Base-by-base conservation (phyloP, 2,113 vertebrate genomes). In the Mesitornis unicolor region DNA sequence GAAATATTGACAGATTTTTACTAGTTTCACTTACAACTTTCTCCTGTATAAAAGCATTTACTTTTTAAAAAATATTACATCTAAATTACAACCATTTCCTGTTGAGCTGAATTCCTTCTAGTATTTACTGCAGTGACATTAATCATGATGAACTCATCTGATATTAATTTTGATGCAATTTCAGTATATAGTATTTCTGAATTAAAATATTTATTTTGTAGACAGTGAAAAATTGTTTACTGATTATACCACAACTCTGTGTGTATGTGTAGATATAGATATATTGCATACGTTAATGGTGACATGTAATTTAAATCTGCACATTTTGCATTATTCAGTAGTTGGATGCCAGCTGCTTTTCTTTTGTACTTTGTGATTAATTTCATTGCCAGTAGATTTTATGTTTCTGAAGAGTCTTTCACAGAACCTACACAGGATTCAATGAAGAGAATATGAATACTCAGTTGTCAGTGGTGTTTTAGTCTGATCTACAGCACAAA, bases 341-440 rank as follows among this genome's bases (percentile, higher is more conserved):
- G 96, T 94, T 94, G 90, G 92, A 90, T 97, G 70, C 89, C 95
- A 97, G 94, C 95, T 98, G 96, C 91, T 98, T 98, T 98, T 97
- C 96, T 97, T 97, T 97, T 98, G 93, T 97, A 96, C 83, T 94
- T 97, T 96, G 84, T 97, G 96, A 98, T 98, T 98, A 96, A 98
- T 97, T 98, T 98, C 96, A 96, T 97, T 98, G 97, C 97, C 95
- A 67, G 82, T 92, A 97, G 93, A 97, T 97, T 98, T 98, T 98
- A 95, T 96, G 95, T 97, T 98, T 97, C 95, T 95, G 83, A 95
- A 96, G 96, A 94, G 89, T 89, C 92, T 97, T 97, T 97, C 91
- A 94, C 83, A 91, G 90, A 97, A 93, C 74, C n/a, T 97, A 96
- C 86, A 95, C 48, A 89, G 88, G 93, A 95, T 64, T 86, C 83